These are phyloP conservation scores for Kradibia gibbosae DNA, from an alignment of 1,140 invertebrate genomes.

Conservation along the genomic window DNA sequence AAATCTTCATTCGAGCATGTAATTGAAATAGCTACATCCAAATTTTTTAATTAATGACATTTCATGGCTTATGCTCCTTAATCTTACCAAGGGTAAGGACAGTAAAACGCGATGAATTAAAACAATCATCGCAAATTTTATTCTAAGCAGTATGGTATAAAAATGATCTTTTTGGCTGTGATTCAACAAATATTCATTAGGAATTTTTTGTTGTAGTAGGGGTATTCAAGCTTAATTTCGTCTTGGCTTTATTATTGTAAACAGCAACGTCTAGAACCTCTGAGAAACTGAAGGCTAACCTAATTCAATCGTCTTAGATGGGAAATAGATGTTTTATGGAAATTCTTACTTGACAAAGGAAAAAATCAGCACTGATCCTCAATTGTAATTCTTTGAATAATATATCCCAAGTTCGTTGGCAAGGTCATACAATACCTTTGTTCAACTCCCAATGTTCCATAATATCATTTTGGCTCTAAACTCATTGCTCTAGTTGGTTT, in stretches of 20 bases:
- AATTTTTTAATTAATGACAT: neutral
- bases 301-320: slow-evolving; percentile 50
- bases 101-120: too few relatives aligned
- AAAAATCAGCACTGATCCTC: neutral
- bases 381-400: slow-evolving; percentile 64
- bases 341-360: slow-evolving; percentile 54
- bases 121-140: too few relatives aligned
- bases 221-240: neutral
- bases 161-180: too few relatives aligned
- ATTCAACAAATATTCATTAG: too few relatives aligned
- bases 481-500: neutral
- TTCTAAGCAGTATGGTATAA: too few relatives aligned
- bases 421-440: slow-evolving; percentile 57
- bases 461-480: neutral
- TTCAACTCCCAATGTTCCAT: neutral
- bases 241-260: neutral
- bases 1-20: too few relatives aligned
- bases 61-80: neutral
- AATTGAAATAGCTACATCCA: neutral
- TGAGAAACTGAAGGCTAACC: slow-evolving; percentile 5
- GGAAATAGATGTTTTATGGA: slow-evolving; percentile 67
- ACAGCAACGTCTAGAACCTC: neutral
- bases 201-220: neutral
- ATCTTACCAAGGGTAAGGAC: neutral
- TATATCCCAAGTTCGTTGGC: slow-evolving; percentile 61